Percentiles rank a stretch among this genome's conserved stretches.
These are phyloP conservation scores for Larimichthys crocea DNA, from an alignment of 2,113 vertebrate genomes.

Conservation along the genomic window DNA sequence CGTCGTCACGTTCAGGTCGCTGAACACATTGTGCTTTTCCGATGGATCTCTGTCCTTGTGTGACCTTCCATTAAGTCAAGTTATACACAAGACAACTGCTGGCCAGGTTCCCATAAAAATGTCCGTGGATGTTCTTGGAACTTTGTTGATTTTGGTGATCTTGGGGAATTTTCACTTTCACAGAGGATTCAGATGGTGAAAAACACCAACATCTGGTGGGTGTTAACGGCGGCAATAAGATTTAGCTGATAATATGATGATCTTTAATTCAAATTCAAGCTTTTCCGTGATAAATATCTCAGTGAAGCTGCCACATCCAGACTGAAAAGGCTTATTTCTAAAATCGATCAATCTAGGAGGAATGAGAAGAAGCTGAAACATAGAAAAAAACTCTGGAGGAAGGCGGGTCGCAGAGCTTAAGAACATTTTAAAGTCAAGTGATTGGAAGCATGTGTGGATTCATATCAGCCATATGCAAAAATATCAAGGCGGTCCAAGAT, in stretches of 20 bases:
- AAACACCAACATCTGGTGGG: background rate
- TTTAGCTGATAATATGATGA: background rate
- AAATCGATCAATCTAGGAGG: background rate
- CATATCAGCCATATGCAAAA: slow-evolving; percentile 21
- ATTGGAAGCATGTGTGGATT: slow-evolving; percentile 42
- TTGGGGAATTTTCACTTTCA: too few relatives aligned
- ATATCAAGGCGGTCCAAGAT: slow-evolving; percentile 11
- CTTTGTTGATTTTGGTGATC: background rate
- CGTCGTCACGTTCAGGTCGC: too few relatives aligned
- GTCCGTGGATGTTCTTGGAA: background rate
- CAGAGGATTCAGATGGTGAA: background rate
- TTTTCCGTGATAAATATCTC: background rate
- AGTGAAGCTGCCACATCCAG: background rate
- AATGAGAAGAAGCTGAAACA: slow-evolving; percentile 32
- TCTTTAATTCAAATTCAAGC: background rate
- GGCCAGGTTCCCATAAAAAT: too few relatives aligned
- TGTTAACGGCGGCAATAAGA: background rate
- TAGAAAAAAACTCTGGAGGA: slow-evolving; percentile 1
- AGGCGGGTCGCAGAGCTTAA: background rate
- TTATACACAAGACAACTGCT: background rate
- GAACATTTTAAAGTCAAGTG: background rate
- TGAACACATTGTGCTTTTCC: background rate
- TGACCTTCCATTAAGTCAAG: too few relatives aligned
- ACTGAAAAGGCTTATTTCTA: background rate
- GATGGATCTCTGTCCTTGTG: background rate